phyloP scores from a whole-genome alignment of 2,797 vertebrate genomes.

The Myripristis jacobus region DNA sequence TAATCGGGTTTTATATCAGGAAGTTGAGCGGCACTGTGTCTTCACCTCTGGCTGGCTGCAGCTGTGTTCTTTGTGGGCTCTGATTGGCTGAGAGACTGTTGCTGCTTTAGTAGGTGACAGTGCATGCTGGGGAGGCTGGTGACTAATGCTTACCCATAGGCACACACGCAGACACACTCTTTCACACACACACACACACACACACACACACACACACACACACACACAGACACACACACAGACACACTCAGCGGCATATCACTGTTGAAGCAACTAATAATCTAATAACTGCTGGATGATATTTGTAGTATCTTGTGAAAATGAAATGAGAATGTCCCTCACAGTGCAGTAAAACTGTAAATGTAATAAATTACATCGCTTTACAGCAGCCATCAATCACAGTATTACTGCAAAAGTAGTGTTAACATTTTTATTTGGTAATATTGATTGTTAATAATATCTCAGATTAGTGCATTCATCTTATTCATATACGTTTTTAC shows the following conservation, averaged over 20 bases:
- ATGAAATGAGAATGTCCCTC: slow-evolving; percentile 4
- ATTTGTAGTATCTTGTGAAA: slow-evolving; percentile 34
- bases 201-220: slow-evolving; percentile 16
- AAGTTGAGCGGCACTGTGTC: slow-evolving; percentile 28
- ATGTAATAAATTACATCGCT: slow-evolving; percentile 7
- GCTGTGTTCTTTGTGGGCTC: slow-evolving; percentile 72
- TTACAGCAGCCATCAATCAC: not conserved
- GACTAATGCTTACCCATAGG: slow-evolving; percentile 68
- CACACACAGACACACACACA: slow-evolving; percentile 4
- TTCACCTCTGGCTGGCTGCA: slow-evolving; percentile 66
- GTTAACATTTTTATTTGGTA: too few relatives aligned
- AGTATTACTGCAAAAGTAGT: not conserved
- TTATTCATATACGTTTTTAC: too few relatives aligned
- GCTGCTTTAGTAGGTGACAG: slow-evolving; percentile 59
- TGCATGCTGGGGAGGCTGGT: slow-evolving; percentile 63
- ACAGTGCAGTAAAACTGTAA: not conserved
- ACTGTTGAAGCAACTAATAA: slow-evolving; percentile 28
- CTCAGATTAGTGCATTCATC: too few relatives aligned
- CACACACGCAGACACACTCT: slow-evolving; percentile 54
- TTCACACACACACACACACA: slow-evolving; percentile 48
- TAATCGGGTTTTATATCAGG: slow-evolving; percentile 6
- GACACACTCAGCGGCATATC: slow-evolving; percentile 24
- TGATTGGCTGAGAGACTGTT: slow-evolving; percentile 67
- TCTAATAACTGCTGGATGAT: slow-evolving; percentile 44
- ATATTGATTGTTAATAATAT: too few relatives aligned